Percentiles rank a stretch among this genome's conserved stretches.
phyloP scores from a whole-genome alignment of 2,888 invertebrate genomes.

The Meloe dianella region DNA sequence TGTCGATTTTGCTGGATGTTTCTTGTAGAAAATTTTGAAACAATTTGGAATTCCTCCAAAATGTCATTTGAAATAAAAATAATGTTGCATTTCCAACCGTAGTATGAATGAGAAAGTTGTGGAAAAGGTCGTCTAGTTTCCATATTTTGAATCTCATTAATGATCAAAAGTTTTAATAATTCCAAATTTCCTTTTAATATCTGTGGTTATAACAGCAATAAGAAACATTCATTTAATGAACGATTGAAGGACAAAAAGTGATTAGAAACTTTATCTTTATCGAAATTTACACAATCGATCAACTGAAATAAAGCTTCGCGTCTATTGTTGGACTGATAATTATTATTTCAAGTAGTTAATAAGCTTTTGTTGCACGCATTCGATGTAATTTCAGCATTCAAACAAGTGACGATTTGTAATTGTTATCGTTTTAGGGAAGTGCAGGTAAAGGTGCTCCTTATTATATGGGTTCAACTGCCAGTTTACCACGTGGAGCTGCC shows the following conservation, averaged over 20 bases:
- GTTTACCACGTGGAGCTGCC: constrained; percentile 72
- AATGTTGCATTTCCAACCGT: background rate
- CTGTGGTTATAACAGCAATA: background rate
- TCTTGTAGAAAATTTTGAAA: background rate
- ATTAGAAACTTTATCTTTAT: background rate
- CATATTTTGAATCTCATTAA: background rate
- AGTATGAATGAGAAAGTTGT: background rate
- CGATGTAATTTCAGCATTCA: no score
- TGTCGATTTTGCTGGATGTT: background rate
- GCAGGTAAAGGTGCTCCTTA: constrained; percentile 69
- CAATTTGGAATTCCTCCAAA: no score
- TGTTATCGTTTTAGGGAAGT: constrained; percentile 57
- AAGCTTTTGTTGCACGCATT: no score
- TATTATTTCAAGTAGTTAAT: no score
- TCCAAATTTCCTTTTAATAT: background rate
- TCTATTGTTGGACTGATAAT: no score
- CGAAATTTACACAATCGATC: background rate
- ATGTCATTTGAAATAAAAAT: background rate
- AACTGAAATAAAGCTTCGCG: no score
- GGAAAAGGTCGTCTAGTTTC: background rate
- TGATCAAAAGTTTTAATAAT: background rate
- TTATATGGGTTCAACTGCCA: constrained; percentile 72
- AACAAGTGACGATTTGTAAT: no score
- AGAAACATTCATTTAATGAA: background rate
- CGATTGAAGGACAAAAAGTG: background rate